Percentiles rank a stretch among this genome's conserved stretches.
Evolutionary conservation across 2,113 vertebrate species (phyloP).

Genomic region (Campylorhamphus procurvoides): DNA sequence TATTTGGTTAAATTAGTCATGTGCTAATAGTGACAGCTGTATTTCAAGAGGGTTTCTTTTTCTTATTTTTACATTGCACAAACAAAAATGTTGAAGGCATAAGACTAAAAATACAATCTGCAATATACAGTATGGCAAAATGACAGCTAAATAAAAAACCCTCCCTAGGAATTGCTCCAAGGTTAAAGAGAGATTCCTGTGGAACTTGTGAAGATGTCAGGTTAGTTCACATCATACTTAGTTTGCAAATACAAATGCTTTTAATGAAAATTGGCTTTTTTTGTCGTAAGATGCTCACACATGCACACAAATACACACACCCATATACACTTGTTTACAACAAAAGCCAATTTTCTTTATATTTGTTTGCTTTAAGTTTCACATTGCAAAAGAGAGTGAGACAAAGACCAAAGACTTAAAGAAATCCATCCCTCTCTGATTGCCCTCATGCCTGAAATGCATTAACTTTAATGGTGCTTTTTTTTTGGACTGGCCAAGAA

Average conservation of each 20-base stretch:
- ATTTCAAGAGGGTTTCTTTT: not conserved
- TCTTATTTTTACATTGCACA: not conserved
- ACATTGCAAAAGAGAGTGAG: not conserved
- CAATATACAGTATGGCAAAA: not conserved
- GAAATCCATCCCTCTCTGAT: not conserved
- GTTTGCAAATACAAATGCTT: not conserved
- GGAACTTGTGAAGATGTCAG: not conserved
- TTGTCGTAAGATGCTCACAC: not conserved
- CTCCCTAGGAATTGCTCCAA: not conserved
- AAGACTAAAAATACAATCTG: not conserved
- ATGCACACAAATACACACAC: not conserved
- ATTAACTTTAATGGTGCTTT: conserved; percentile 32
- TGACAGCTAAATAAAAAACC: not conserved
- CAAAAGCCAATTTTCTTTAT: not conserved
- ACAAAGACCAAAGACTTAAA: conserved; percentile 69
- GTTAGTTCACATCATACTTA: not conserved
- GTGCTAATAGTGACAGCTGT: not conserved
- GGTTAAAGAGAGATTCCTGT: not conserved
- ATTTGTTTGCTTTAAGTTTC: conserved; percentile 45
- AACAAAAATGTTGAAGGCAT: not conserved
- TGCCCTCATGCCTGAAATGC: not conserved
- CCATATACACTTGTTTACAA: not conserved
- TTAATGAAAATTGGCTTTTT: conserved; percentile 18
- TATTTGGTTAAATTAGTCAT: not conserved
- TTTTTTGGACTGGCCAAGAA: not conserved